These are phyloP conservation scores for Thamnophis elegans DNA, from an alignment of 2,797 vertebrate species.

Conservation along the genomic window DNA sequence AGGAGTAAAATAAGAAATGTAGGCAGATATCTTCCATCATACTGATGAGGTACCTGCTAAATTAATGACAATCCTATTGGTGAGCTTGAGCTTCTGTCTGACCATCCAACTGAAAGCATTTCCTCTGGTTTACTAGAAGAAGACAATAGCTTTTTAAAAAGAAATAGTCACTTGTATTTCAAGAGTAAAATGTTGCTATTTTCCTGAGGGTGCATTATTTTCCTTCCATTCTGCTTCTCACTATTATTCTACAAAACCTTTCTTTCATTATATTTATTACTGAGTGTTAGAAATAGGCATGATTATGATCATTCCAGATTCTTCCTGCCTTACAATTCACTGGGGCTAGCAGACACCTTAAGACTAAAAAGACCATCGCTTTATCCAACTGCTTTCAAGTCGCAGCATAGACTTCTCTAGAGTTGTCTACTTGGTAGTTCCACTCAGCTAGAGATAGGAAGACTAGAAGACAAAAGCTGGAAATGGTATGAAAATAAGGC, in stretches of 20 bases:
- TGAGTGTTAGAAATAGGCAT: background rate
- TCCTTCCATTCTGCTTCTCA: background rate
- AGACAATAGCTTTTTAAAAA: background rate
- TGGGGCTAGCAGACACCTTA: background rate
- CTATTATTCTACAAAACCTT: background rate
- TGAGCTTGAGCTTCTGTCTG: background rate
- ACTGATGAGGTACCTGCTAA: background rate
- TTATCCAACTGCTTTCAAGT: background rate
- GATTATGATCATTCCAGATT: background rate
- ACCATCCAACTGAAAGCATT: background rate
- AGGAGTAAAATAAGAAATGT: background rate
- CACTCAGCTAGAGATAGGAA: background rate
- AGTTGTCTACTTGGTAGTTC: background rate
- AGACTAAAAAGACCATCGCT: background rate
- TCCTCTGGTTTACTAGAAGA: background rate
- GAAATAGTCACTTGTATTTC: background rate
- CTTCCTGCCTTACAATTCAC: background rate
- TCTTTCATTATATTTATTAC: too few relatives aligned
- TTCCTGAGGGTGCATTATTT: background rate
- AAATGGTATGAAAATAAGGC: background rate
- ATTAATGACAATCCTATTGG: background rate
- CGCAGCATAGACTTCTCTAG: background rate
- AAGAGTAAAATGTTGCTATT: background rate
- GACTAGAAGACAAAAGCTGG: background rate
- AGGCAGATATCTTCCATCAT: background rate